phyloP scores from a whole-genome alignment of 1,140 invertebrate species.

The Psilanteris sp. region DNA sequence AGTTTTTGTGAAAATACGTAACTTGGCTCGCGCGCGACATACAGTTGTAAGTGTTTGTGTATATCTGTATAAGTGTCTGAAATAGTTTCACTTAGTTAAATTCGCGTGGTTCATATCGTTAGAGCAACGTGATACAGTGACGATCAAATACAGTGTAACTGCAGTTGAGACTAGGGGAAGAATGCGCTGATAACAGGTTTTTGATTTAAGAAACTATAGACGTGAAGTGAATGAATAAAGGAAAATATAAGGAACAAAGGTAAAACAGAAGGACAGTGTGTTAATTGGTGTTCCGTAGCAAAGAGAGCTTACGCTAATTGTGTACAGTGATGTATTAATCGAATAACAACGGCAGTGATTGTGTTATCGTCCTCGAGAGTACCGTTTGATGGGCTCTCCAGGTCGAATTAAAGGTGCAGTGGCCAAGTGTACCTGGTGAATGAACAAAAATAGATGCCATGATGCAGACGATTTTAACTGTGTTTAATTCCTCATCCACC shows the following conservation, averaged over 20 bases:
- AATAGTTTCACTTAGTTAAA: constrained; percentile 42
- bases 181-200: constrained; percentile 1
- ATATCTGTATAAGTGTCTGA: constrained; percentile 66
- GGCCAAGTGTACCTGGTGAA: constrained; percentile 76
- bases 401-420: constrained; percentile 74
- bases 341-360: constrained; percentile 71
- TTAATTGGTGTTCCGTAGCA: constrained; percentile 66
- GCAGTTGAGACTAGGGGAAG: constrained; percentile 3
- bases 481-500: constrained; percentile 73
- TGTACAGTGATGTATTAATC: constrained; percentile 78
- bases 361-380: constrained; percentile 75
- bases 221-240: constrained; percentile 7
- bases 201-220: background rate
- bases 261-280: constrained; percentile 49
- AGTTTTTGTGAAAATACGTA: constrained; percentile 43
- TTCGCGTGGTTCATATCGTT: constrained; percentile 9
- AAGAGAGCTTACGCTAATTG: constrained; percentile 65
- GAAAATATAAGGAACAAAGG: background rate
- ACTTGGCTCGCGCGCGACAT: constrained; percentile 66
- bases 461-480: constrained; percentile 71
- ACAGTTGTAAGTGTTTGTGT: constrained; percentile 68
- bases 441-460: constrained; percentile 77
- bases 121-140: constrained; percentile 37
- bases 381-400: constrained; percentile 65
- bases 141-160: constrained; percentile 20